A percentile compares a stretch with the other conserved stretches of the same genome.
phyloP scores from a whole-genome alignment of 1,140 invertebrate species.

The Reticulitermes speratus region DNA sequence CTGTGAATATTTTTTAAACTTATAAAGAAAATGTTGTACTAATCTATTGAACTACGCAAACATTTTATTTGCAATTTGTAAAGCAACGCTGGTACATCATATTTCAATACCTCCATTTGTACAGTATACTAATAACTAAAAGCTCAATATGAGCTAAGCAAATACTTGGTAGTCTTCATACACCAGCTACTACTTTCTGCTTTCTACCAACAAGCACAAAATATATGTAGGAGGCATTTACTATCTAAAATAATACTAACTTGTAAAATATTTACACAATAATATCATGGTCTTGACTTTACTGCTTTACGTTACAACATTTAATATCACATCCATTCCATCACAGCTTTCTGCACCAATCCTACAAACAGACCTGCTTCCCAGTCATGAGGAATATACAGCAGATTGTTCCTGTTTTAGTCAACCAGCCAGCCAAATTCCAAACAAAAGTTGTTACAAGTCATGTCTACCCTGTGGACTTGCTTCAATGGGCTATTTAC shows the following conservation, averaged over 20 bases:
- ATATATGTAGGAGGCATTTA: slow-evolving; percentile 5
- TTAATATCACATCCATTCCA: background rate
- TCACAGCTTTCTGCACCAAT: background rate
- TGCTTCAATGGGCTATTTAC: background rate
- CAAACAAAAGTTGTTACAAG: background rate
- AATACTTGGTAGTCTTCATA: background rate
- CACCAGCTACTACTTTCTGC: background rate
- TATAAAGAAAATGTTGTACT: too few relatives aligned
- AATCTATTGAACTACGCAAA: too few relatives aligned
- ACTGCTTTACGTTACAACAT: background rate
- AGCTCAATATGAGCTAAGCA: background rate
- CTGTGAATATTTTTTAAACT: too few relatives aligned
- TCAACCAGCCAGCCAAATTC: background rate
- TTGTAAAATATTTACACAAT: background rate
- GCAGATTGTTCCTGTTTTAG: background rate
- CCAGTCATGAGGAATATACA: background rate
- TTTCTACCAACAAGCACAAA: slow-evolving; percentile 12
- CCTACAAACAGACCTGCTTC: background rate
- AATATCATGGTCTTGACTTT: slow-evolving; percentile 8
- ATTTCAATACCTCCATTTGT: slow-evolving; percentile 1
- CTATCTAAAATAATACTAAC: background rate
- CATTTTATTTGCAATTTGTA: background rate
- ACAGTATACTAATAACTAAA: background rate
- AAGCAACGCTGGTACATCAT: background rate
- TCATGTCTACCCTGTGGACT: background rate